Evolutionary conservation across 1,140 invertebrate genomes (phyloP), one percentile per base, ranked within the genome.

Genomic region (Cotesia typhae): DNA sequence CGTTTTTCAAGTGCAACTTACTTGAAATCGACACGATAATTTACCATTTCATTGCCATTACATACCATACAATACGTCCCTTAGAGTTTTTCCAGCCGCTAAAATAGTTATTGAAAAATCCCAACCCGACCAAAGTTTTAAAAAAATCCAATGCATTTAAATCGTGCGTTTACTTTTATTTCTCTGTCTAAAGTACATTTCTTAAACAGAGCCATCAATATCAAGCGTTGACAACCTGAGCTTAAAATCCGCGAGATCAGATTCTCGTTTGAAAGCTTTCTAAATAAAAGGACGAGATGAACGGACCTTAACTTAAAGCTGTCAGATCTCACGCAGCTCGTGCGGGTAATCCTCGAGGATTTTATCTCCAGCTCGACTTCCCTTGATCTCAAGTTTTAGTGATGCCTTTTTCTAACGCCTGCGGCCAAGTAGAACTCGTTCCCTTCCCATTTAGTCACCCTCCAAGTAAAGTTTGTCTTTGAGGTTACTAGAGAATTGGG

Each of bases 91-190:
- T 51, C 52, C 35, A 41, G 12, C 38, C 12, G 0, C 2, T 28
- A 57, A 38, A 28, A 52, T 67, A 52, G 9, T 63, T 41, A 51
- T 70, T 52, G 7, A 47, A 52, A 63, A 41, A 17, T 5, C 53
- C 12, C 9, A 52, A 53, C 4, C 35, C 2, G 57, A 69, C 41
- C 28, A 37, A 20, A 63, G 36, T n/a, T 35, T 28, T 61, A 70
- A 70, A 9, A 60, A 17, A 67, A 67, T 63, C 57, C 68, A 71
- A 77, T 77, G 78, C 78, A 79, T 79, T 79, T 74, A 79, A 79
- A 79, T 79, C 4, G 72, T 51, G 71, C 51, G 7, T 73, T 79
- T 76, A 63, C 53, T 60, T 28, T 17, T 67, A 60, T 1, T 47
- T 28, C 35, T 28, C 1, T 14, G 47, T 17, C 5, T 28, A 28